Conservation (phyloP, 2,113 vertebrate genomes). For the Quiscalus mexicanus region DNA sequence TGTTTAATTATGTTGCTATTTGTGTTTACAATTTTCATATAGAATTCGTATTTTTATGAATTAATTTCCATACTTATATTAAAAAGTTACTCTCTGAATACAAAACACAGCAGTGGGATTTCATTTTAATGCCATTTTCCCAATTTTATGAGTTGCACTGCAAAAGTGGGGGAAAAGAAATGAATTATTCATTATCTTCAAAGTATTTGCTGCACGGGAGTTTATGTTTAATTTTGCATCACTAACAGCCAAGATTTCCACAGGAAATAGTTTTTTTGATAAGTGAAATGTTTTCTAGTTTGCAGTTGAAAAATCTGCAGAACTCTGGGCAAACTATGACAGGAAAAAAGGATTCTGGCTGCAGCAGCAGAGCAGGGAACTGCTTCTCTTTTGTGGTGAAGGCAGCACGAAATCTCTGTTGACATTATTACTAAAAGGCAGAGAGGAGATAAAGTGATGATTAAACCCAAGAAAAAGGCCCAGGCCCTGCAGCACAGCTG, state of each 20-base stretch:
- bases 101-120: neutral
- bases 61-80: neutral
- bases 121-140: neutral
- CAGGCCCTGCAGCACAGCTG: conserved; percentile 6
- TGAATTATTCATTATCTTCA: neutral
- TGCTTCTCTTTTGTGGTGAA: neutral
- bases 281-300: neutral
- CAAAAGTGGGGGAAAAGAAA: neutral
- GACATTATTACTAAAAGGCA: neutral
- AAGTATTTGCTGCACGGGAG: neutral
- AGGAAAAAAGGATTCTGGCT: neutral
- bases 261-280: neutral
- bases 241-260: neutral
- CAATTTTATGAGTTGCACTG: neutral
- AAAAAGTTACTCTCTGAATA: neutral
- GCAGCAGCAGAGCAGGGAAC: neutral
- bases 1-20: neutral
- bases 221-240: neutral
- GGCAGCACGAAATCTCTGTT: neutral
- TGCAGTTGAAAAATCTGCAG: neutral
- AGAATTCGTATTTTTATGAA: neutral
- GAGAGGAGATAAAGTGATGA: conserved; percentile 5
- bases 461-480: conserved; percentile 2
- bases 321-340: neutral
- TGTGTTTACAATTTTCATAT: neutral